Percentiles rank a stretch among this genome's conserved stretches.
Conservation (phyloP, 2,888 invertebrate genomes). For the Dryobotodes eremita region DNA sequence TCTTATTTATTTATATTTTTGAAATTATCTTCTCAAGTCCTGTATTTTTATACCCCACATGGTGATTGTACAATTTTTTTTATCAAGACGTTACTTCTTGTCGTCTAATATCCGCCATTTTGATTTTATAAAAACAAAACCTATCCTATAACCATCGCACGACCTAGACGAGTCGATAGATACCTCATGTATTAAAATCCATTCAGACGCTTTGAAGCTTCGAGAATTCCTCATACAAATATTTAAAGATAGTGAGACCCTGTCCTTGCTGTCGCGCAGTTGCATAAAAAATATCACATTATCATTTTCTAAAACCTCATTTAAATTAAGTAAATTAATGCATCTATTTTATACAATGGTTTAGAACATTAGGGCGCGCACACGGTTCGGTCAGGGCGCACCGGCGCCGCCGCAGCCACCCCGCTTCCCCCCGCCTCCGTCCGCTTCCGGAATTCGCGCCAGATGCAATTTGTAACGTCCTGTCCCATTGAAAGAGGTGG, state of each 20-base stretch:
- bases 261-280: background rate
- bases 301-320: background rate
- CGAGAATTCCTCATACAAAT: background rate
- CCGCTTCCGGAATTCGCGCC: constrained; percentile 72
- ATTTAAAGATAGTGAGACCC: background rate
- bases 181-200: background rate
- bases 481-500: constrained; percentile 54
- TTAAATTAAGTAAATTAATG: constrained; percentile 25
- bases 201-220: background rate
- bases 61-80: background rate
- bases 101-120: background rate
- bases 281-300: background rate
- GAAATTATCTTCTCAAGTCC: background rate
- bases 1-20: background rate
- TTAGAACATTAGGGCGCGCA: constrained; percentile 56
- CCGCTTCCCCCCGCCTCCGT: constrained; percentile 65
- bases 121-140: background rate
- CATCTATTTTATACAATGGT: constrained; percentile 36
- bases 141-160: background rate
- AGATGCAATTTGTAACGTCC: constrained; percentile 72
- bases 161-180: background rate
- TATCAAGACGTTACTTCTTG: background rate
- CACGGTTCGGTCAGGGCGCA: constrained; percentile 63
- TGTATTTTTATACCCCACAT: background rate
- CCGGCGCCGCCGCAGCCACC: constrained; percentile 58